These are phyloP conservation scores for Mystacides longicornis DNA, from an alignment of 2,888 invertebrate species.

Conservation along the genomic window DNA sequence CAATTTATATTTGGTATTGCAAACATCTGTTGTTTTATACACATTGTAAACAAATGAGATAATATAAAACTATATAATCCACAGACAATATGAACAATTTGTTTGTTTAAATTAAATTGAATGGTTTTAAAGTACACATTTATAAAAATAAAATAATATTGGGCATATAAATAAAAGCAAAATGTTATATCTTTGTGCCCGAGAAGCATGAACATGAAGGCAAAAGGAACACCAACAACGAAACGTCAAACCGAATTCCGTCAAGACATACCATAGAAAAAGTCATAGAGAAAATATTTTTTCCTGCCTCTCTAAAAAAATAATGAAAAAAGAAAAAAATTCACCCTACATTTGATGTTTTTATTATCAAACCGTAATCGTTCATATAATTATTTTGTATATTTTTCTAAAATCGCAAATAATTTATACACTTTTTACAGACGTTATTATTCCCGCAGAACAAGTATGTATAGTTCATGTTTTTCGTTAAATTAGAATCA, in stretches of 20 bases:
- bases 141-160: conserved; percentile 13
- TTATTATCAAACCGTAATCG: no score
- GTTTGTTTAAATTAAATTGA: conserved; percentile 3
- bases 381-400: no score
- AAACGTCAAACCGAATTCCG: conserved; percentile 26
- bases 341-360: neutral
- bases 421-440: no score
- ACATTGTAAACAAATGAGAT: conserved; percentile 17
- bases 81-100: conserved; percentile 14
- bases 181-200: conserved; percentile 17
- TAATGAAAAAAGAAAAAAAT: neutral
- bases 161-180: conserved; percentile 15
- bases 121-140: conserved; percentile 11
- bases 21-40: conserved; percentile 23
- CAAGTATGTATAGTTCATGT: no score
- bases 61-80: conserved; percentile 5
- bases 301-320: no score
- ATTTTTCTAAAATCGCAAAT: no score
- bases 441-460: no score
- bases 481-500: no score
- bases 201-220: conserved; percentile 17
- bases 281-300: neutral
- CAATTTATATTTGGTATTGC: conserved; percentile 20
- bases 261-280: conserved; percentile 24
- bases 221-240: conserved; percentile 21